Conservation (phyloP, 2,113 vertebrate species). For the Tauraco erythrolophus region DNA sequence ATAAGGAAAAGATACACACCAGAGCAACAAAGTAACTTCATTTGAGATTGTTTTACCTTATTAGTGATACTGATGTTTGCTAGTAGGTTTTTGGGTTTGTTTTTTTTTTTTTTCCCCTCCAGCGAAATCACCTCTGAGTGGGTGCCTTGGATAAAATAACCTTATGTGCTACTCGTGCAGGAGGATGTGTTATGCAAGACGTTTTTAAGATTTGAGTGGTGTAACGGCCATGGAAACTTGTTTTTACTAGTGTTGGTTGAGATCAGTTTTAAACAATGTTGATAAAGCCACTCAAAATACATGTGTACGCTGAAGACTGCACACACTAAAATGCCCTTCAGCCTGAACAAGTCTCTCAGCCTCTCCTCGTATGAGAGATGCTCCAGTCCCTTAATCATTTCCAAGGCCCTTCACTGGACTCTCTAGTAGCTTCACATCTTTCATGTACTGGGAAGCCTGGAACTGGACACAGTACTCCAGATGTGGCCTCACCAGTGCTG, state of each 20-base stretch:
- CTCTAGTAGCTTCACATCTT: neutral
- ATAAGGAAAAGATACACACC: no score
- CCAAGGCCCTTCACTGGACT: neutral
- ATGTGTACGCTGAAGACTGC: neutral
- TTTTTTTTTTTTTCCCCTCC: no score
- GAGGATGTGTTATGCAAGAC: neutral
- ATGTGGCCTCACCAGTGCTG: neutral
- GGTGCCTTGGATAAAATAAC: neutral
- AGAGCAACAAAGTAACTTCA: neutral
- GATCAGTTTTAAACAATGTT: neutral
- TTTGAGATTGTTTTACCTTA: neutral
- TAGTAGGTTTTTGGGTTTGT: neutral
- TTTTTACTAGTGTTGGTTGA: neutral
- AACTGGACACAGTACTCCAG: neutral
- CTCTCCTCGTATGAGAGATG: neutral
- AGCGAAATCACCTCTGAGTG: neutral
- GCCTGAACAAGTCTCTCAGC: neutral
- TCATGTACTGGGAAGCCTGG: neutral
- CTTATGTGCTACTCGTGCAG: neutral
- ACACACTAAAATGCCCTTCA: neutral
- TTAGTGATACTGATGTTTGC: neutral
- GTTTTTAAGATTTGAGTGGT: neutral
- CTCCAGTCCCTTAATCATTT: neutral
- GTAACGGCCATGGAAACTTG: neutral
- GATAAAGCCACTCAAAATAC: neutral